phyloP scores from a whole-genome alignment of 2,888 invertebrate species.

The Scelioninae gen. 2 region DNA sequence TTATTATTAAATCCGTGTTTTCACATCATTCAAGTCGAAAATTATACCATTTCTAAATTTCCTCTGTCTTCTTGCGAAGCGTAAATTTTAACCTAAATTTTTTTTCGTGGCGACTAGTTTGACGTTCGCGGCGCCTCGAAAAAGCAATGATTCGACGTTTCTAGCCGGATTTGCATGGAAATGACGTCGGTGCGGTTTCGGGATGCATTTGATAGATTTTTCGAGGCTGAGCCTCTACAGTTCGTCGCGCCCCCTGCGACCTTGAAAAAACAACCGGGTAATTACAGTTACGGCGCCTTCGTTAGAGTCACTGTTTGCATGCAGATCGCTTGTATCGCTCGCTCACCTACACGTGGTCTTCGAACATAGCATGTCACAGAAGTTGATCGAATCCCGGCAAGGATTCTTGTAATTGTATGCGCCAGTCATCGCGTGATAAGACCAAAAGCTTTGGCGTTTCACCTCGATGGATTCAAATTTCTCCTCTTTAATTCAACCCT shows the following conservation, averaged over 20 bases:
- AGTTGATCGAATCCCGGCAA: conserved; percentile 41
- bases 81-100: no score
- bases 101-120: no score
- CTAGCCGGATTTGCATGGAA: conserved; percentile 37
- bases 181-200: conserved; percentile 36
- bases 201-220: conserved; percentile 37
- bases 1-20: no score
- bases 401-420: conserved; percentile 44
- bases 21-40: no score
- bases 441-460: conserved; percentile 45
- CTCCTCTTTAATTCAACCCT: conserved; percentile 1
- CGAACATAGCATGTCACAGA: not conserved
- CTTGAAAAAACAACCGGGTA: conserved; percentile 34
- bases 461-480: conserved; percentile 17
- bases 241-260: conserved; percentile 24
- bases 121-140: not conserved
- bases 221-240: conserved; percentile 12
- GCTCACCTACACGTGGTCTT: no score
- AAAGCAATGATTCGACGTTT: not conserved
- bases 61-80: no score
- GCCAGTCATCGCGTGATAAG: conserved; percentile 42
- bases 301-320: conserved; percentile 46
- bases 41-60: no score
- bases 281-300: conserved; percentile 34
- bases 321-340: no score